Evolutionary conservation across 2,797 vertebrate genomes (phyloP), one percentile per base, ranked within the genome.

Genomic region (Gallinago stenura): DNA sequence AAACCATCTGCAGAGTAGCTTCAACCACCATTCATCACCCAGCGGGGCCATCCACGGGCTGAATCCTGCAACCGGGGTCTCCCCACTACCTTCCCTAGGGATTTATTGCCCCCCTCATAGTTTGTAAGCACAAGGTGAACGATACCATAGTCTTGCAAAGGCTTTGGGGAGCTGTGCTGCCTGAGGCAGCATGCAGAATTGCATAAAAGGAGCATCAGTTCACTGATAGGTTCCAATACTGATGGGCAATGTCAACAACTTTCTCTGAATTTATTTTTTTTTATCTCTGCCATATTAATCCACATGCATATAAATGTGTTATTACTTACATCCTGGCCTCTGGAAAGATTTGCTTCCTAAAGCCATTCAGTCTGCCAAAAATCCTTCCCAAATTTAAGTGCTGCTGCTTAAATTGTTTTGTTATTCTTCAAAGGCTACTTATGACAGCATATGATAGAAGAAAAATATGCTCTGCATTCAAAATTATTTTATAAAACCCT

Each of bases 401-500:
- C 72, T 92, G 89, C 69, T 93, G 69, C 69, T 95, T 73, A 83
- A 92, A 84, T 77, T 92, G 88, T 81, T 96, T 89, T 89, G 66
- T 84, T 96, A 87, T 80, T 97, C 92, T 96, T 95, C 93, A 95
- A 95, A 97, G 70, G 69, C 78, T 97, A 89, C 75, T 96, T 90
- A 83, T 73, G 91, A 81, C 90, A 92, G 54, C 35, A 13, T 37
- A 64, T 78, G 76, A 96, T 72, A 92, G 60, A 75, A 61, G 48
- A 80, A 92, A 94, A 95, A 83, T 46, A 90, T 75, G 53, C 28
- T 46, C 22, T 71, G 15, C 5, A 3, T 83, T 89, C 65, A 91
- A 80, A 91, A 95, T 84, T 57, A 68, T 96, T 90, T 83, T 64
- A 70, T 65, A 87, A 89, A 95, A n/a, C 53, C 37, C 31, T 62